Evolutionary conservation across 2,888 invertebrate genomes (phyloP).

Genomic region (Thecocarcelia acutangulata): DNA sequence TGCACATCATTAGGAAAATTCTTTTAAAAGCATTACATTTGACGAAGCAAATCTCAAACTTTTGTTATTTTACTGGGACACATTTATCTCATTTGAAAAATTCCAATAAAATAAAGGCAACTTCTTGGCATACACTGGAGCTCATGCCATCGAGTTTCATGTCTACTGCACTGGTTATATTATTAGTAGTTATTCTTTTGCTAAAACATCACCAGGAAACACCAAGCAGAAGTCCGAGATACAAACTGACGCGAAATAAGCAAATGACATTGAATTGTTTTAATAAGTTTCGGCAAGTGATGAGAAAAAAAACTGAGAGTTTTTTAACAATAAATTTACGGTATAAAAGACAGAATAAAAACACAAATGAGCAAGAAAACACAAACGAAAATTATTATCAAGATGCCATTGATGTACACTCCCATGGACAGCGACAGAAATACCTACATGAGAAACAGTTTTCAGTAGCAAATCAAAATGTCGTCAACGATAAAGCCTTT

Average conservation of each 20-base stretch:
- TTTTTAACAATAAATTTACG: slow-evolving; percentile 35
- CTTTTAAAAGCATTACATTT: slow-evolving; percentile 12
- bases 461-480: slow-evolving; percentile 67
- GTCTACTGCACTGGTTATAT: slow-evolving; percentile 72
- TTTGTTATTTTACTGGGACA: slow-evolving; percentile 22
- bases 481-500: slow-evolving; percentile 48
- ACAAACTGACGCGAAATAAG: slow-evolving; percentile 20
- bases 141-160: slow-evolving; percentile 25
- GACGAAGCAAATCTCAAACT: neutral
- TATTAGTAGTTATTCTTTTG: slow-evolving; percentile 3
- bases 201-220: slow-evolving; percentile 5
- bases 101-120: slow-evolving; percentile 37
- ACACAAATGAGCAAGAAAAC: slow-evolving; percentile 37
- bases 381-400: slow-evolving; percentile 44
- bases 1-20: slow-evolving; percentile 18
- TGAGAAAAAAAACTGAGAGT: slow-evolving; percentile 13
- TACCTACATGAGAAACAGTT: slow-evolving; percentile 43
- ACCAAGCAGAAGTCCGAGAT: neutral
- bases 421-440: slow-evolving; percentile 37
- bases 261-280: slow-evolving; percentile 41
- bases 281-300: slow-evolving; percentile 14
- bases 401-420: slow-evolving; percentile 46
- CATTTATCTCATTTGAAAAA: slow-evolving; percentile 40
- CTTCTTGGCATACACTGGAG: slow-evolving; percentile 31
- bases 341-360: slow-evolving; percentile 28